These are phyloP conservation scores for Tridacna crocea DNA, from an alignment of 2,888 invertebrate genomes.

Conservation along the genomic window DNA sequence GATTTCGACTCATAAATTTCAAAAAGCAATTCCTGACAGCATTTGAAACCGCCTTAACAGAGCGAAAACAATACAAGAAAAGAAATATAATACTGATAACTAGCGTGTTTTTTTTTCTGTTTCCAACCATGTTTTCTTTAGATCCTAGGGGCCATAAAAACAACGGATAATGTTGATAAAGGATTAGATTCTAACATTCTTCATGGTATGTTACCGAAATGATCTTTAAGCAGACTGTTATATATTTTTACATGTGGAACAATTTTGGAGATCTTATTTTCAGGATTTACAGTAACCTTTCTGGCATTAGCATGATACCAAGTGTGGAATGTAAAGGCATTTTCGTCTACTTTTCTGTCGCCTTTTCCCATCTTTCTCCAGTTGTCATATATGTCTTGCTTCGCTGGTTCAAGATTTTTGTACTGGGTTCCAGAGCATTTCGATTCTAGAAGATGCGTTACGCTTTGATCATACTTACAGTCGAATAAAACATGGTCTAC, in stretches of 20 bases:
- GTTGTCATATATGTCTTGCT: no score
- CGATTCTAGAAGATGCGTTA: not conserved
- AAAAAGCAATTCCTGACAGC: no score
- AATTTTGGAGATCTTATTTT: conserved; percentile 11
- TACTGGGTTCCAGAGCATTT: not conserved
- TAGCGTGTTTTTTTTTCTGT: no score
- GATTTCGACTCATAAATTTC: no score
- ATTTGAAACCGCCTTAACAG: no score
- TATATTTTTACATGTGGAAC: conserved; percentile 9
- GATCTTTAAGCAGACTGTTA: conserved; percentile 5
- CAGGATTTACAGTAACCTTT: not conserved
- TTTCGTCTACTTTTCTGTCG: not conserved
- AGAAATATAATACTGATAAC: no score
- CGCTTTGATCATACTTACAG: not conserved
- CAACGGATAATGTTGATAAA: no score
- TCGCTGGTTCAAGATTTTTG: no score
- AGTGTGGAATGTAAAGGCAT: conserved; percentile 5
- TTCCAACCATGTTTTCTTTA: no score
- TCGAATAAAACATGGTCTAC: conserved; percentile 9
- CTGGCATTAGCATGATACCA: conserved; percentile 9
- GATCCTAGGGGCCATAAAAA: no score
- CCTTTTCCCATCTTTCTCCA: conserved; percentile 12
- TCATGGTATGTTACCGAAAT: conserved; percentile 3
- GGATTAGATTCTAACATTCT: no score
- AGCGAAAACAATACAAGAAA: no score